Evolutionary conservation across 2,888 invertebrate species (phyloP).

Genomic region (Amblyjoppa proteus): DNA sequence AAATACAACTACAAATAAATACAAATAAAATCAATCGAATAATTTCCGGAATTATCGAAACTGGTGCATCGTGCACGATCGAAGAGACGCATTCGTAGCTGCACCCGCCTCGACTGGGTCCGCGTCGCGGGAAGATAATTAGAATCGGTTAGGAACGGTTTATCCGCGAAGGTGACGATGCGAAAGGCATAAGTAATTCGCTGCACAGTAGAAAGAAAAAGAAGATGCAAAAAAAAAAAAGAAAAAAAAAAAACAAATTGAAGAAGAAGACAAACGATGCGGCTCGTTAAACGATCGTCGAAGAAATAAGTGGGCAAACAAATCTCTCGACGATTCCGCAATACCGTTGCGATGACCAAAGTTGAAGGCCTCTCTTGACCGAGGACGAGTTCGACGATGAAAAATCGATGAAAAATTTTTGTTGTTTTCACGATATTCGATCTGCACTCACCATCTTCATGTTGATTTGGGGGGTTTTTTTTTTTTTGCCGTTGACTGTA

Average conservation of each 20-base stretch:
- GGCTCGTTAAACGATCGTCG: neutral
- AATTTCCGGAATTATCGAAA: neutral
- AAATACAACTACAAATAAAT: neutral
- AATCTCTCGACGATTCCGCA: constrained; percentile 5
- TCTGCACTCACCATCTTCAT: constrained; percentile 72
- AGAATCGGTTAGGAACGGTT: constrained; percentile 47
- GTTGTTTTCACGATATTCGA: constrained; percentile 1
- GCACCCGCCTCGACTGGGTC: constrained; percentile 32
- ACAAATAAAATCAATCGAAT: too few relatives aligned
- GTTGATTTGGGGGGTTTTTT: constrained; percentile 42
- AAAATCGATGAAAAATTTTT: neutral
- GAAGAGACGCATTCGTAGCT: constrained; percentile 37
- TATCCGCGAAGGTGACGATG: constrained; percentile 26
- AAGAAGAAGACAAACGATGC: constrained; percentile 2
- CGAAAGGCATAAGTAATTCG: constrained; percentile 49
- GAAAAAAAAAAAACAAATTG: neutral
- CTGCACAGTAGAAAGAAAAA: neutral
- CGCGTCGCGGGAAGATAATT: neutral
- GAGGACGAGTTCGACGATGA: neutral
- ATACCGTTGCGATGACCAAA: neutral
- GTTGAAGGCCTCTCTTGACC: neutral
- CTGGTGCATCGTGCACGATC: neutral
- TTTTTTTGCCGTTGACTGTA: constrained; percentile 48
- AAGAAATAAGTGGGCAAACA: neutral
- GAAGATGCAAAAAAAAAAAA: neutral